Evolutionary conservation across 2,113 vertebrate species (phyloP), one percentile per base, ranked within the genome.

Genomic region (Nothobranchius furzeri): DNA sequence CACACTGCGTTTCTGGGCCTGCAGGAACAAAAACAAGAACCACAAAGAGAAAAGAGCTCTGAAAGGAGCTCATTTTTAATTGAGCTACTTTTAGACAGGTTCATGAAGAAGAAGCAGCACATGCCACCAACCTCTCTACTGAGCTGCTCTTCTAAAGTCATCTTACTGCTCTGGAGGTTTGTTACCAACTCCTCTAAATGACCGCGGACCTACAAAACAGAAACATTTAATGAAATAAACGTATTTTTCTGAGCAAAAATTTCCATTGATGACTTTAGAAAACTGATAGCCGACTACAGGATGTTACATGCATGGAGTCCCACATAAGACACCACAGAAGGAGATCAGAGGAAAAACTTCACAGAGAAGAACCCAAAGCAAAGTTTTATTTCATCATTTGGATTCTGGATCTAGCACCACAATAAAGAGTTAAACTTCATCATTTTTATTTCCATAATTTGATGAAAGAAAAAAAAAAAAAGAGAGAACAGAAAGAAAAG

Each of bases 111-210:
- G 10, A 55, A 73, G 59, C 3, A 64, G 65, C 52, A 73, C 8
- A 48, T 54, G 65, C 9, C 67, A 73, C 17, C 10, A 68, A 96
- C 95, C 95, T 96, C 93, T 67, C 89, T 91, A 68, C 59, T 94
- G 13, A 95, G 90, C 64, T 95, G 93, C 43, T 95, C 94, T 78
- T 95, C 94, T 76, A 94, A 88, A 78, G 84, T 90, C 85, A 95
- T 92, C 74, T 95, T 96, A 72, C 88, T 85, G 86, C 93, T 92
- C 70, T 89, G 95, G 54, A 97, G 90, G 68, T 91, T 88, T 46
- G 86, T 93, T 64, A 96, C 90, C 83, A 96, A 79, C 70, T 94
- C 94, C 71, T 96, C 95, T 69, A 96, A 86, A 63, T 87, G 93
- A 66, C 78, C 86, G 66, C 92, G 92, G 69, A 95, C 91, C 95